These are phyloP conservation scores for Lagocephalus sceleratus DNA, from an alignment of 2,797 vertebrate genomes.

Conservation along the genomic window DNA sequence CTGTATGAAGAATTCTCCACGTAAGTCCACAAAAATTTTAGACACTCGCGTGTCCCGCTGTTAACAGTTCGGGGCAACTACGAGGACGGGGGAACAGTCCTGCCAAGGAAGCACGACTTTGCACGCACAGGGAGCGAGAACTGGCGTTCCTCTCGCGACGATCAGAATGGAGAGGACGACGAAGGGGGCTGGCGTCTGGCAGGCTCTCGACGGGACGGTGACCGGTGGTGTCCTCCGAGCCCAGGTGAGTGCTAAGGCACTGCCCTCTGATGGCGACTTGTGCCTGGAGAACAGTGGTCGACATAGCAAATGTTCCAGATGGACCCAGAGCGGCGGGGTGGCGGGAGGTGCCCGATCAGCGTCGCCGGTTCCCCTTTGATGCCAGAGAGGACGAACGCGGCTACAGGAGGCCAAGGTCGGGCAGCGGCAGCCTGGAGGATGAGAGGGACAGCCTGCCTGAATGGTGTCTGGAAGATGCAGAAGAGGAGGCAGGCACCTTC, in stretches of 20 bases:
- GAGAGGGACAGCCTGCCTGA: slow-evolving; percentile 95
- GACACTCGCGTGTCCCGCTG: not conserved
- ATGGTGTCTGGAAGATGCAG: slow-evolving; percentile 97
- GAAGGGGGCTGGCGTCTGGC: slow-evolving; percentile 88
- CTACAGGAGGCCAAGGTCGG: slow-evolving; percentile 87
- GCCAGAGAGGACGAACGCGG: slow-evolving; percentile 93
- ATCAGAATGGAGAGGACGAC: slow-evolving; percentile 93
- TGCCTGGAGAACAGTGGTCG: too few species aligned
- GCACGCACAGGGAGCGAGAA: slow-evolving; percentile 96
- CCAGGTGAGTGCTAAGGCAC: slow-evolving; percentile 79
- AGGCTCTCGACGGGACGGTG: slow-evolving; percentile 84
- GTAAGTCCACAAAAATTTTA: not conserved
- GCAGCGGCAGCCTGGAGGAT: slow-evolving; percentile 92
- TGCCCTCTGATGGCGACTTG: too few species aligned
- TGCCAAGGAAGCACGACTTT: slow-evolving; percentile 92
- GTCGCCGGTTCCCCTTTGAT: slow-evolving; percentile 92
- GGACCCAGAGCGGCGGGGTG: slow-evolving; percentile 87
- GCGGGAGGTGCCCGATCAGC: slow-evolving; percentile 92
- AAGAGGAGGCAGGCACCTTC: slow-evolving; percentile 98
- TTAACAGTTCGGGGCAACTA: slow-evolving; percentile 88
- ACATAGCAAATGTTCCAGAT: slow-evolving; percentile 64
- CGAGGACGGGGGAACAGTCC: slow-evolving; percentile 82
- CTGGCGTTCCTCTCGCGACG: slow-evolving; percentile 93
- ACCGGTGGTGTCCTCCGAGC: slow-evolving; percentile 90
- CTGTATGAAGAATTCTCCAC: not conserved